phyloP scores from a whole-genome alignment of 2,113 vertebrate species.

The Panthera uncia region DNA sequence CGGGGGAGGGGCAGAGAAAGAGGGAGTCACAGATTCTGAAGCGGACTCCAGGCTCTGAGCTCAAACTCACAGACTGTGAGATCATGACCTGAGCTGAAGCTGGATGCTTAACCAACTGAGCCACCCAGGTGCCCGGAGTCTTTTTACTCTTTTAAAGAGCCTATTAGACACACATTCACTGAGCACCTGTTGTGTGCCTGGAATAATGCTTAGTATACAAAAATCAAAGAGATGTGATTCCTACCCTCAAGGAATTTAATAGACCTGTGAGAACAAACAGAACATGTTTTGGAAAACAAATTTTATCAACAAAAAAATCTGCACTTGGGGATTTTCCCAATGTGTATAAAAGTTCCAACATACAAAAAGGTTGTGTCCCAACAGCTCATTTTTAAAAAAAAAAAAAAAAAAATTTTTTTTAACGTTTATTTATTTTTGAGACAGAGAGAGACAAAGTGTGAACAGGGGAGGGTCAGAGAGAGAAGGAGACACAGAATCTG shows the following conservation, averaged over 20 bases:
- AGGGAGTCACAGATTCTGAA: no score
- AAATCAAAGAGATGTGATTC: not conserved
- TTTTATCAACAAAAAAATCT: not conserved
- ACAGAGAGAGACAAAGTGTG: no score
- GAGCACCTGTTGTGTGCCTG: not conserved
- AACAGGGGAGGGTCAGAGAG: no score
- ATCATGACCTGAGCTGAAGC: no score
- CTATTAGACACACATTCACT: not conserved
- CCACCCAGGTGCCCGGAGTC: not conserved
- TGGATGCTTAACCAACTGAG: no score
- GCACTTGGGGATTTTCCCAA: not conserved
- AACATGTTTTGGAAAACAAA: slow-evolving; percentile 31
- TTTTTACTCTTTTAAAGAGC: not conserved
- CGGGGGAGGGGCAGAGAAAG: no score
- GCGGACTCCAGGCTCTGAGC: no score
- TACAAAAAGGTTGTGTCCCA: slow-evolving; percentile 1
- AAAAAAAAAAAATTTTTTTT: no score
- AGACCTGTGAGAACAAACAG: not conserved
- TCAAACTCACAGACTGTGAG: no score
- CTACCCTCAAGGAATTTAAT: not conserved
- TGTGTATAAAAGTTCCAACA: not conserved
- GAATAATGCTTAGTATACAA: not conserved
- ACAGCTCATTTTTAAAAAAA: not conserved
- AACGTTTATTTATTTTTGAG: no score
- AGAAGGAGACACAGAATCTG: no score